Evolutionary conservation across 2,888 invertebrate species (phyloP), one percentile per base, ranked within the genome.

Genomic region (Leucania comma): DNA sequence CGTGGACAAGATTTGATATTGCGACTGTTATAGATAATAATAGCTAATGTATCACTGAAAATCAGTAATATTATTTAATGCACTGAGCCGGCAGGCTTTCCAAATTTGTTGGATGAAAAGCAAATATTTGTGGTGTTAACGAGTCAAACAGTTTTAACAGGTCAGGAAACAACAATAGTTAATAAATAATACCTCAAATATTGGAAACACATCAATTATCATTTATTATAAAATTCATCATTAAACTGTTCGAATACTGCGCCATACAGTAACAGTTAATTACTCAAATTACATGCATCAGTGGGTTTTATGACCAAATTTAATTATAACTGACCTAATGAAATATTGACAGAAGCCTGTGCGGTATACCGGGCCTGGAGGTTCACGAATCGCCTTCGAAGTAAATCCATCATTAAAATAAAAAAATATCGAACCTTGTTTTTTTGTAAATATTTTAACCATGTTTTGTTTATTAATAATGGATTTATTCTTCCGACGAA

Each of bases 281-380:
- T 29, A 64, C 2, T 9, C 35, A 32, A 67, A 42, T 42, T 14
- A 26, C 20, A 32, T 35, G 57, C 77, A 76, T 68, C 57, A 12
- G 20, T 22, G 57, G 6, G 20, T 24, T 29, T 42, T 4, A 29
- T 29, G 20, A 14, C 20, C 0, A 26, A 26, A n/a, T 4, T 20
- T 22, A 26, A 42, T 46, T 12, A 59, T 24, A 20, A 20, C 17
- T 42, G 17, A 22, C 24, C 56, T 12, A 35, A 22, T 22, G 2
- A 35, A 14, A 35, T 14, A 35, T 56, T 32, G 20, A 54, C 29
- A 54, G 14, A 12, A 50, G 10, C 51, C 24, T 4, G 29, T 54
- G 54, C 29, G 14, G 56, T 32, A 32, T 6, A 54, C 29, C 54
- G 9, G 10, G 54, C 10, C 9, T 29, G 12, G 20, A 29, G 24